phyloP scores from a whole-genome alignment of 2,113 vertebrate genomes.

The Tragulus kanchil region DNA sequence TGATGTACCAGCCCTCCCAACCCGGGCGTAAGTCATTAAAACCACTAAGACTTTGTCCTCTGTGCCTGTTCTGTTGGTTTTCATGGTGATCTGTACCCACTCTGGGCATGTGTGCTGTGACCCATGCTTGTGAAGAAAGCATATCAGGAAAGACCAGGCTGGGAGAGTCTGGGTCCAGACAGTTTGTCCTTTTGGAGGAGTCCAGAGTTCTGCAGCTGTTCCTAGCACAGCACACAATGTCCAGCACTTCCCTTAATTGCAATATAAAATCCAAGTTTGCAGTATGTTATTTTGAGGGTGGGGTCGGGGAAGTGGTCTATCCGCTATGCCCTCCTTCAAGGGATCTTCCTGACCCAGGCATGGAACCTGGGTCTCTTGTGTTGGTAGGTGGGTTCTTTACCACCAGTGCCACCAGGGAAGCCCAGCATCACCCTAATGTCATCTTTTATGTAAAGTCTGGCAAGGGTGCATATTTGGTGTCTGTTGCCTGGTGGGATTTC shows the following conservation, averaged over 20 bases:
- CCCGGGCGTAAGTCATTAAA: background rate
- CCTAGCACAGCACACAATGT: background rate
- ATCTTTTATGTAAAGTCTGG: background rate
- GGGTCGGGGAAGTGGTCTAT: background rate
- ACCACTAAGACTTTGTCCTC: background rate
- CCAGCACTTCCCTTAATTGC: background rate
- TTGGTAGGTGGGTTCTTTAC: background rate
- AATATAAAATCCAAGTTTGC: background rate
- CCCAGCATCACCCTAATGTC: background rate
- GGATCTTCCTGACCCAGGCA: background rate
- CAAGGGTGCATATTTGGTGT: background rate
- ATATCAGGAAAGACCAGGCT: background rate
- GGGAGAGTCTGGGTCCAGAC: background rate
- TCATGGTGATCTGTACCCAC: background rate
- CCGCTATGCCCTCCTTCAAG: background rate
- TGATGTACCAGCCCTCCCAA: rapidly evolving
- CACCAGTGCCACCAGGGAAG: background rate
- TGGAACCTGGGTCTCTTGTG: background rate
- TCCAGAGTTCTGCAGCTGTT: constrained; percentile 25
- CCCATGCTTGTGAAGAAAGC: background rate
- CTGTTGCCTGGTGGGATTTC: background rate
- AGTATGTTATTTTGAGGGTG: too few species aligned
- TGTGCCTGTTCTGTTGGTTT: background rate
- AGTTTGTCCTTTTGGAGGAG: constrained; percentile 15
- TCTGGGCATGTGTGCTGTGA: background rate